Evolutionary conservation across 1,140 invertebrate genomes (phyloP).

Genomic region (Halesus radiatus): DNA sequence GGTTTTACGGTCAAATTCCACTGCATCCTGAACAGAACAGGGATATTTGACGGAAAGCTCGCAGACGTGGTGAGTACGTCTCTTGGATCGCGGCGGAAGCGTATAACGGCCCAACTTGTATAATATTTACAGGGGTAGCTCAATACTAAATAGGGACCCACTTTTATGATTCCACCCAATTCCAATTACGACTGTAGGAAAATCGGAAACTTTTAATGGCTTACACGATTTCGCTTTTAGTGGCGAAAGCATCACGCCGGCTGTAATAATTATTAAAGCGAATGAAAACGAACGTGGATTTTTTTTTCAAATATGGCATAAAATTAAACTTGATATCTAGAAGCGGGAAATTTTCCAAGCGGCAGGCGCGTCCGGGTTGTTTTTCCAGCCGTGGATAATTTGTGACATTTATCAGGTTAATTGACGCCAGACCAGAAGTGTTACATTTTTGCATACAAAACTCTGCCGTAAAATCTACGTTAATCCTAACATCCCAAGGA

Average conservation of each 20-base stretch:
- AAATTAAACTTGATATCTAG: constrained; percentile 15
- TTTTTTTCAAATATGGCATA: constrained; percentile 27
- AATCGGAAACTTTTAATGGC: constrained; percentile 55
- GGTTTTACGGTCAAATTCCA: no score
- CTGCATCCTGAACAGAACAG: no score
- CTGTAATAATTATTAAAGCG: constrained; percentile 34
- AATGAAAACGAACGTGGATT: constrained; percentile 22
- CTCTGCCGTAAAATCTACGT: no score
- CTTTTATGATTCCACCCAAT: constrained; percentile 55
- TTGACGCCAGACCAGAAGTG: not conserved
- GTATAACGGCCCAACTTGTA: constrained; percentile 1
- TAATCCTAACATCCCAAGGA: no score
- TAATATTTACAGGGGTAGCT: not conserved
- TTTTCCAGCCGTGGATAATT: constrained; percentile 10
- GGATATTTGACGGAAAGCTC: no score
- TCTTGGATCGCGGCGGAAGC: not conserved
- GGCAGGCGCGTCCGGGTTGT: not conserved
- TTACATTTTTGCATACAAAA: not conserved
- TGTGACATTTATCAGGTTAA: constrained; percentile 29
- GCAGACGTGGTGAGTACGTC: no score
- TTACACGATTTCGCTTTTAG: constrained; percentile 56
- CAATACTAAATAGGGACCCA: constrained; percentile 11
- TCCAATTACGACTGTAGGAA: constrained; percentile 52
- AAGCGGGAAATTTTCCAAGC: constrained; percentile 16
- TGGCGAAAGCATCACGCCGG: constrained; percentile 28